phyloP scores from a whole-genome alignment of 2,797 vertebrate species.

The Tapirus indicus region DNA sequence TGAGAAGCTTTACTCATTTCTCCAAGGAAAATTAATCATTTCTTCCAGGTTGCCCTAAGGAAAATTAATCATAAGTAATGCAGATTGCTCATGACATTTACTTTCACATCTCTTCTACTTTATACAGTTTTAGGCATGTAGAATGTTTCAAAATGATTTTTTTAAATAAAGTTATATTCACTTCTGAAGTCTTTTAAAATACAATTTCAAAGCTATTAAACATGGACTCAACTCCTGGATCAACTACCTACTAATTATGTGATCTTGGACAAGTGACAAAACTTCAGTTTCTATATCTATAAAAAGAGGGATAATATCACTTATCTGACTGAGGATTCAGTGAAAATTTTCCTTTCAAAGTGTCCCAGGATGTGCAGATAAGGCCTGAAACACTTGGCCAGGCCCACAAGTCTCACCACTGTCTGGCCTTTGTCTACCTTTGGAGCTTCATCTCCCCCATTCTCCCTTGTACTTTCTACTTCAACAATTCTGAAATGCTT shows the following conservation, averaged over 20 bases:
- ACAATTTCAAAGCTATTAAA: constrained; percentile 1
- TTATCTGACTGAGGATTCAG: not conserved
- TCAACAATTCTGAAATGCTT: constrained; percentile 29
- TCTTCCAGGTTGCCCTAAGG: not conserved
- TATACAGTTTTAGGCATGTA: not conserved
- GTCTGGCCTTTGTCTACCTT: not conserved
- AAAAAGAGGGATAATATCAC: not conserved
- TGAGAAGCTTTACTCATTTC: constrained; percentile 34
- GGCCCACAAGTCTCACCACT: not conserved
- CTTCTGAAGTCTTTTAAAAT: constrained; percentile 11
- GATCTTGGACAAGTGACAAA: not conserved
- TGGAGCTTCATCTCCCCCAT: not conserved
- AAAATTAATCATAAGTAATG: not conserved
- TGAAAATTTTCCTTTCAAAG: not conserved
- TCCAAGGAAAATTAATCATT: constrained; percentile 17
- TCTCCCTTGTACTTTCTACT: not conserved
- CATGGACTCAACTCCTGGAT: not conserved
- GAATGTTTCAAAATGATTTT: constrained; percentile 13
- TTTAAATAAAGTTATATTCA: not conserved
- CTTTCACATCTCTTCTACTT: constrained; percentile 30
- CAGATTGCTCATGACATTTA: not conserved
- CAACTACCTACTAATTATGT: constrained; percentile 27
- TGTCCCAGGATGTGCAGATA: not conserved
- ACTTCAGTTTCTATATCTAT: constrained; percentile 5
- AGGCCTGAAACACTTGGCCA: not conserved